Conservation (phyloP, 1,140 invertebrate species). For the Oscheius sp. region DNA sequence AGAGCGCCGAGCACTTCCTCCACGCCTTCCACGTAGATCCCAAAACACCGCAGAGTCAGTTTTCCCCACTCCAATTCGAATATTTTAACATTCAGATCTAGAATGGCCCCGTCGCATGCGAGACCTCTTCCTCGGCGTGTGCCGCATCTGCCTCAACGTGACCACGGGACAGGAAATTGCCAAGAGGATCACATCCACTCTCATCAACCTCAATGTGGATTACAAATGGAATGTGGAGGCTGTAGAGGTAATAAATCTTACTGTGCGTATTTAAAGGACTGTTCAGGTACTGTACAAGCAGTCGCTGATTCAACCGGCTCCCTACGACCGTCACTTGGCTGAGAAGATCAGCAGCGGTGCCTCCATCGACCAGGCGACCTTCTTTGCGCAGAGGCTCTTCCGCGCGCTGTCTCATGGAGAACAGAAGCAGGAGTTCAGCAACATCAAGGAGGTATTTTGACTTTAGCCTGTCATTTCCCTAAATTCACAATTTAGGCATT, state of each 20-base stretch:
- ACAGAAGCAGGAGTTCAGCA: not conserved
- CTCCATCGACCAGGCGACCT: slow-evolving; percentile 77
- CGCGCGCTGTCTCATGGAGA: slow-evolving; percentile 77
- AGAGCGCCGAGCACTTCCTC: slow-evolving; percentile 38
- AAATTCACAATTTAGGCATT: slow-evolving; percentile 4
- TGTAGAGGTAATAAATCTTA: slow-evolving; percentile 69
- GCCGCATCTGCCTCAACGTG: slow-evolving; percentile 35
- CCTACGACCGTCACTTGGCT: slow-evolving; percentile 81
- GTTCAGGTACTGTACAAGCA: slow-evolving; percentile 71
- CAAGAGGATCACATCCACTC: slow-evolving; percentile 28
- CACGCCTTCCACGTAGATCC: slow-evolving; percentile 32
- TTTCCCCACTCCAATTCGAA: not conserved
- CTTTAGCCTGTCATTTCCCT: not conserved
- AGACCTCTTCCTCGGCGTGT: slow-evolving; percentile 39
- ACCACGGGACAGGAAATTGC: slow-evolving; percentile 19
- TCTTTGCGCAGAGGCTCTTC: slow-evolving; percentile 85
- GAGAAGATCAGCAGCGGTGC: slow-evolving; percentile 80
- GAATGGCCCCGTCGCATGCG: slow-evolving; percentile 38
- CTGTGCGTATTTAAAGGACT: not conserved
- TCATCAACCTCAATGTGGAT: slow-evolving; percentile 78
- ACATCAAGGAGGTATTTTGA: slow-evolving; percentile 7
- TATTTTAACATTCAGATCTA: not conserved
- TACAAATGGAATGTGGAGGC: slow-evolving; percentile 84
- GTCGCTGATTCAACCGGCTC: slow-evolving; percentile 70
- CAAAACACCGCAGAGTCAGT: not conserved